A percentile compares a stretch with the other conserved stretches of the same genome.
Conservation (phyloP, 1,140 invertebrate genomes). For the Neuroterus valhalla region DNA sequence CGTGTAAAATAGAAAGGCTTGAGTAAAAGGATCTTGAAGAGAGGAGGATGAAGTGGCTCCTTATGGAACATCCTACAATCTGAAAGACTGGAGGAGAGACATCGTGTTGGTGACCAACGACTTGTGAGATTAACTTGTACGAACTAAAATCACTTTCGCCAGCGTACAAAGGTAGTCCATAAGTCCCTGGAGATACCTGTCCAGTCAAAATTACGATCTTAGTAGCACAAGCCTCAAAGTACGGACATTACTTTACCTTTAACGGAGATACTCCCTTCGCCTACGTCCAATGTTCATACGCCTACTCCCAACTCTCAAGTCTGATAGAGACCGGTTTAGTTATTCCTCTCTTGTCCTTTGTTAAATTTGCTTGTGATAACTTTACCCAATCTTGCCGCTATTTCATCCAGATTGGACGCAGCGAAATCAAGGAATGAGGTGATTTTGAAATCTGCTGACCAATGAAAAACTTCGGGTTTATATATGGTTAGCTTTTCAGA, state of each 20-base stretch:
- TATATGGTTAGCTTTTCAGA: too few relatives aligned
- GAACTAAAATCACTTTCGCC: constrained; percentile 60
- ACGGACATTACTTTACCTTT: constrained; percentile 62
- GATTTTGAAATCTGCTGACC: background rate
- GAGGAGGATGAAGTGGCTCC: background rate
- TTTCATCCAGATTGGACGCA: constrained; percentile 40
- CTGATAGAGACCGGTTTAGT: constrained; percentile 42
- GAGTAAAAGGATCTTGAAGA: background rate
- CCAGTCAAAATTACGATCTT: constrained; percentile 68
- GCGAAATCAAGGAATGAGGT: constrained; percentile 9
- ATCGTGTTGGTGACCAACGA: constrained; percentile 25
- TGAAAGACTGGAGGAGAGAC: background rate
- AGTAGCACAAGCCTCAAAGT: constrained; percentile 57
- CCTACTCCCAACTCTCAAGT: constrained; percentile 50
- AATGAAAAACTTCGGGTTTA: too few relatives aligned
- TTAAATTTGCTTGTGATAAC: constrained; percentile 51
- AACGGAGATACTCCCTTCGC: constrained; percentile 42
- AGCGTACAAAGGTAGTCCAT: constrained; percentile 63
- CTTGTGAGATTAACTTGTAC: constrained; percentile 70
- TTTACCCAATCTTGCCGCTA: constrained; percentile 51
- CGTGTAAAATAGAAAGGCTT: too few relatives aligned
- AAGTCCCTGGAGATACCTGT: constrained; percentile 67
- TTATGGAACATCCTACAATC: background rate
- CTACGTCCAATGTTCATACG: constrained; percentile 50
- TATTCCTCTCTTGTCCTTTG: constrained; percentile 44